Base-by-base conservation (phyloP, 2,113 vertebrate genomes). In the Oenanthe oenanthe region DNA sequence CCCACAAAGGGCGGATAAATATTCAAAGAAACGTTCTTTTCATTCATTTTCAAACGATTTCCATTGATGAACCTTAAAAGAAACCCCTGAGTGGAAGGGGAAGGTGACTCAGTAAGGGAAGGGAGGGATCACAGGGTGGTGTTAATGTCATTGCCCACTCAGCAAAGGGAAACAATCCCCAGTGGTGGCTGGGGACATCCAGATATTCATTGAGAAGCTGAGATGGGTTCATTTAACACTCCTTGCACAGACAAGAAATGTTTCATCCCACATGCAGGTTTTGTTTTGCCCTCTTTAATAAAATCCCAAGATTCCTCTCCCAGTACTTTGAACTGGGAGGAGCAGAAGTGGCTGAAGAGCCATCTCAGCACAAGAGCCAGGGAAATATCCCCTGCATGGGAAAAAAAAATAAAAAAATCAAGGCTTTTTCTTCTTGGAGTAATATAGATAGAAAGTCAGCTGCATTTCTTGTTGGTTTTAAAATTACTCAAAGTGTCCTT, bases 1-100 rank as follows among this genome's bases (percentile, higher is more conserved):
- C 71, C 17, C 85, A 90, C 67, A 94, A 93, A 95, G 91, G 88
- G 72, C 8, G 2, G 93, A 95, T 93, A 97, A 92, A 96, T 95
- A 95, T 77, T 94, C 94, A 56, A 54, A 85, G 91, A 83, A 91
- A 88, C 15, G 25, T 73, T 91, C 77, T 40, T 84, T 88, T 93
- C 58, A n/a, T 92, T 80, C 14, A 70, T 92, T 60, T 91, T 93
- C 73, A 54, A 83, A 91, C 36, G 43, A 34, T 93, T 94, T 87
- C 84, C 22, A 3, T 18, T 43, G 84, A 47, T 57, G 86, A 91
- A 78, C 48, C 89, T 94, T 70, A 54, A 73, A 72, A 89, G 81
- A 66, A 88, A 13, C 50, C 62, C 29, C 45, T 47, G 47, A 0
- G 1, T 43, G 29, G 65, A 57, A 85, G 45, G 50, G 62, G 45